These are phyloP conservation scores for Ashinkailepas kermadecensis DNA, from an alignment of 2,888 invertebrate species.

Conservation along the genomic window DNA sequence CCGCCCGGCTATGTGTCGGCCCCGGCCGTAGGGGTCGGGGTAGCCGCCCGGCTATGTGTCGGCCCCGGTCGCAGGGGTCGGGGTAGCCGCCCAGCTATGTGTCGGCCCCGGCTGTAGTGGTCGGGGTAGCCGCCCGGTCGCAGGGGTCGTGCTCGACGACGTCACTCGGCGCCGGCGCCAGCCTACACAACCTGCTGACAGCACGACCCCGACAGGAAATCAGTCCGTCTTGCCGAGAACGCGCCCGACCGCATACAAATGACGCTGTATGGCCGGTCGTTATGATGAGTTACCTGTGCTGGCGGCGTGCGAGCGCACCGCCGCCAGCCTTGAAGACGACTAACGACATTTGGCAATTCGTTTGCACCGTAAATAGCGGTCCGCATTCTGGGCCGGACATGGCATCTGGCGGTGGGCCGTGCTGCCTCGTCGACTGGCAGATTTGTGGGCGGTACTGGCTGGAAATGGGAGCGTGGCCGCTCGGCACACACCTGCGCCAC, in stretches of 20 bases:
- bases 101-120: no score
- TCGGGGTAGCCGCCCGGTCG: no score
- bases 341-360: constrained; percentile 2
- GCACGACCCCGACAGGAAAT: background rate
- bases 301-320: background rate
- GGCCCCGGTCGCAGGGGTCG: no score
- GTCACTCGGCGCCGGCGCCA: background rate
- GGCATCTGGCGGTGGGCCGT: background rate
- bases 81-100: no score
- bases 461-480: background rate
- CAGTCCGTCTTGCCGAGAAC: background rate
- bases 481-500: no score
- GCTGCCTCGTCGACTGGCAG: background rate
- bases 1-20: background rate
- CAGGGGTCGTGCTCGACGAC: no score
- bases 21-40: no score
- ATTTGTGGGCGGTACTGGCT: background rate
- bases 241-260: background rate
- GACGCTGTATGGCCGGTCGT: background rate
- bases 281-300: background rate
- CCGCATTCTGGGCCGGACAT: background rate
- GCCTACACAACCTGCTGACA: background rate
- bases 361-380: constrained; percentile 12
- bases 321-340: background rate
- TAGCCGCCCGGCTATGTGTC: no score